Evolutionary conservation across 2,113 vertebrate genomes (phyloP).

Genomic region (Tenebrosternarchus preto): DNA sequence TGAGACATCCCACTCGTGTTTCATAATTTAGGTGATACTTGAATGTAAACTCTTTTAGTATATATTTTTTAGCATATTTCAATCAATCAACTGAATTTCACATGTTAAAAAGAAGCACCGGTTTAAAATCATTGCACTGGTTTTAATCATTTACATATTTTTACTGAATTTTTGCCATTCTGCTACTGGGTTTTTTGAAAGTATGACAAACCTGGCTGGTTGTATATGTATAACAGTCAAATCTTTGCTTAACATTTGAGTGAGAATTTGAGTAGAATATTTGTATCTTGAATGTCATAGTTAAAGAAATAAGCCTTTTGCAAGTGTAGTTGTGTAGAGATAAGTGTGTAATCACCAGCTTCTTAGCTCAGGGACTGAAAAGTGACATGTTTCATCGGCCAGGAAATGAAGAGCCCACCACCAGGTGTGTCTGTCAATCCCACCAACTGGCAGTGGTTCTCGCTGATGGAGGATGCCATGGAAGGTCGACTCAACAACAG

Average conservation of each 20-base stretch:
- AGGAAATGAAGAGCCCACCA: conserved; percentile 70
- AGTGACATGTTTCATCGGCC: not conserved
- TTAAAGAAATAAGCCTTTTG: not conserved
- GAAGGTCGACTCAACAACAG: conserved; percentile 61
- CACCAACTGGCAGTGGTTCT: conserved; percentile 65
- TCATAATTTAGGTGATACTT: too few relatives aligned
- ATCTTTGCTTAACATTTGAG: too few relatives aligned
- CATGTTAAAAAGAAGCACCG: too few relatives aligned
- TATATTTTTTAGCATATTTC: too few relatives aligned
- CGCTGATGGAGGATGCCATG: conserved; percentile 70
- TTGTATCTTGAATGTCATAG: not conserved
- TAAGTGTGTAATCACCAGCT: not conserved
- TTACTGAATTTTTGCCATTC: too few relatives aligned
- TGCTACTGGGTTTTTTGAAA: not conserved
- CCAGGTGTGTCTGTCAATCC: conserved; percentile 59
- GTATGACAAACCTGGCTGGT: too few relatives aligned
- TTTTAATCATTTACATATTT: too few relatives aligned
- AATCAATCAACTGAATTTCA: too few relatives aligned
- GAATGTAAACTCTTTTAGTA: too few relatives aligned
- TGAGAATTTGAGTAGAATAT: conserved; percentile 1
- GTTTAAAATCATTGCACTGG: too few relatives aligned
- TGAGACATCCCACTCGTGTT: too few relatives aligned
- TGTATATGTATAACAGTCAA: too few relatives aligned
- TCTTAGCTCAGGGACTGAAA: not conserved
- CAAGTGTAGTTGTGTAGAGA: not conserved